Conservation (phyloP, 2,113 vertebrate species). For the Trematomus loennbergii region DNA sequence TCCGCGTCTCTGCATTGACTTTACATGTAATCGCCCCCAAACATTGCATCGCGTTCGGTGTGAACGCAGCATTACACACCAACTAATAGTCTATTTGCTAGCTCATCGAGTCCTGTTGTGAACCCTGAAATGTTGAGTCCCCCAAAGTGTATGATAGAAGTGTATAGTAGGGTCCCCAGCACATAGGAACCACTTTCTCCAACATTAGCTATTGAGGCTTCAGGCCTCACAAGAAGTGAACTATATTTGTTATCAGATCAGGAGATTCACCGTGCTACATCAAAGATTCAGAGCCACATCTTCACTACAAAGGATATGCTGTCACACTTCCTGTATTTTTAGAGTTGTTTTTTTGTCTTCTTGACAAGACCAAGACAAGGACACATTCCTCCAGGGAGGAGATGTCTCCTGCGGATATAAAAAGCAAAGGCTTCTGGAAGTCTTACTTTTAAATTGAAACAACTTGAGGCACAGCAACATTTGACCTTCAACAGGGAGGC, state of each 20-base stretch:
- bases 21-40: no score
- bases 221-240: neutral
- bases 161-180: no score
- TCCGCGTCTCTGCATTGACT: no score
- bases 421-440: slow-evolving; percentile 28
- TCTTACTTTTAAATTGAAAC: neutral
- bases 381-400: slow-evolving; percentile 38
- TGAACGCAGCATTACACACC: neutral
- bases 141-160: no score
- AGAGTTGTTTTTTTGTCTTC: slow-evolving; percentile 15
- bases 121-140: no score
- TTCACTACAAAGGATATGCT: neutral
- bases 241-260: neutral
- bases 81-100: no score
- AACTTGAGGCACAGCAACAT: neutral
- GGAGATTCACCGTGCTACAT: neutral
- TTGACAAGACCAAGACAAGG: slow-evolving; percentile 34
- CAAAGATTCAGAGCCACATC: neutral
- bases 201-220: neutral
- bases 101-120: no score
- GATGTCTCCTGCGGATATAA: slow-evolving; percentile 28
- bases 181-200: neutral
- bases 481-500: neutral
- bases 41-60: no score
- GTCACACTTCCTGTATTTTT: slow-evolving; percentile 41